Base-by-base conservation (phyloP, 2,113 vertebrate species). In the Prolemur simus region DNA sequence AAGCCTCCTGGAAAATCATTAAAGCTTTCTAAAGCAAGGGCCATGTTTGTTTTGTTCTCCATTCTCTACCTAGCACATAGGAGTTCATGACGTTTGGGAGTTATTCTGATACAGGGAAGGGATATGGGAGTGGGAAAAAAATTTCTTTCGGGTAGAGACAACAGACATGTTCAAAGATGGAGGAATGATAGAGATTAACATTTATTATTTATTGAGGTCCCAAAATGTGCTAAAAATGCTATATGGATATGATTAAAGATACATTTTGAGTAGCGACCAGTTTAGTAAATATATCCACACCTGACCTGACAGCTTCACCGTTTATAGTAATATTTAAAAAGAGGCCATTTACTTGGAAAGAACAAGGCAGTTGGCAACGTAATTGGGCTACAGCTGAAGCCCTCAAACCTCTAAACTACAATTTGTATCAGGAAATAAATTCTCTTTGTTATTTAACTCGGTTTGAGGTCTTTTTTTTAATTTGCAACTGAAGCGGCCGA, bases 301-400 rank as follows among this genome's bases (percentile, higher is more conserved):
- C 39, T 68, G 54, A 56, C 49, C n/a, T 60, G 25, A 80, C 34
- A 76, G 49, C 29, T 9, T 91, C 47, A 34, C 47, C 17, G 8
- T 37, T 87, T 84, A 88, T 52, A 82, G 21, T 18, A 54, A 84
- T 87, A 69, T 82, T 87, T 20, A 68, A 81, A 95, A 86, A 93
- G 63, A 63, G 45, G 42, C 90, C 56, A 84, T 89, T 91, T 91
- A 42, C 66, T 93, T 80, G 49, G 94, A 95, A 95, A 92, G 74
- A 84, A 71, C 9, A 54, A 86, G 29, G 49, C 49, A 64, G 76
- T n/a, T 93, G 86, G 77, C 64, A 88, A 69, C 21, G 42, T 58
- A 93, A 89, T 76, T 71, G 56, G n/a, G 10, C 68, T 95, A 77
- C 6, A 42, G 56, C 71, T 71, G 42, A 91, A 87, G n/a, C 64